A percentile compares a stretch with the other conserved stretches of the same genome.
phyloP scores from a whole-genome alignment of 2,113 vertebrate species.

The Tragelaphus imberbis region DNA sequence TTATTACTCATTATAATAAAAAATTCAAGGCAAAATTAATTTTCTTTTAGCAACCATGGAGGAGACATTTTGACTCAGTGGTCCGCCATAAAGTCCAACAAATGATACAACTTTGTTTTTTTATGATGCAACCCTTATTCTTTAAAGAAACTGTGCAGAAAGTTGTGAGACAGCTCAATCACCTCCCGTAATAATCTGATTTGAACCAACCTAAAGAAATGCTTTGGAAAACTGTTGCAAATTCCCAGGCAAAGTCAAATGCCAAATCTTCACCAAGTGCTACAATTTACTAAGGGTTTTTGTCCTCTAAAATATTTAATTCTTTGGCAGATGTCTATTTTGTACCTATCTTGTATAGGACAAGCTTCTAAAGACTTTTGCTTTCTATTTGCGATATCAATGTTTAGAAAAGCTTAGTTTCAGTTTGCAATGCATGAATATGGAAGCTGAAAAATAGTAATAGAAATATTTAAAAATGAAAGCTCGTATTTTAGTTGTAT shows the following conservation, averaged over 20 bases:
- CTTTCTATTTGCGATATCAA: not conserved
- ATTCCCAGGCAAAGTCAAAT: not conserved
- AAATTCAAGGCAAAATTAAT: not conserved
- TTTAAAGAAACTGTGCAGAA: not conserved
- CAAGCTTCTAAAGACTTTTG: not conserved
- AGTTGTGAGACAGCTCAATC: not conserved
- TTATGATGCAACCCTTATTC: not conserved
- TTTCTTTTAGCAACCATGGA: not conserved
- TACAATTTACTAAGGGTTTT: not conserved
- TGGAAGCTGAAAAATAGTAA: not conserved
- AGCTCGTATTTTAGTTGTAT: not conserved
- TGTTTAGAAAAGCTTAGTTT: not conserved
- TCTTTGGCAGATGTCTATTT: not conserved
- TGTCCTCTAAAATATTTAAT: not conserved
- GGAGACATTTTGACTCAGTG: not conserved
- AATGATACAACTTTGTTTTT: not conserved
- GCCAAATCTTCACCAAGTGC: not conserved
- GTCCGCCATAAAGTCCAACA: not conserved
- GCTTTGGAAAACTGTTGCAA: not conserved
- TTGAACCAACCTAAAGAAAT: not conserved
- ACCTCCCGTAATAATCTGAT: not conserved
- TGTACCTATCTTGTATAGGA: not conserved
- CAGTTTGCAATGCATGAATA: not conserved
- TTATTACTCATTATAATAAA: not conserved
- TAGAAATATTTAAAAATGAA: not conserved